Percentiles rank a stretch among this genome's conserved stretches.
These are phyloP conservation scores for Drosophila suzukii DNA, from an alignment of 1,140 invertebrate genomes.

Conservation along the genomic window DNA sequence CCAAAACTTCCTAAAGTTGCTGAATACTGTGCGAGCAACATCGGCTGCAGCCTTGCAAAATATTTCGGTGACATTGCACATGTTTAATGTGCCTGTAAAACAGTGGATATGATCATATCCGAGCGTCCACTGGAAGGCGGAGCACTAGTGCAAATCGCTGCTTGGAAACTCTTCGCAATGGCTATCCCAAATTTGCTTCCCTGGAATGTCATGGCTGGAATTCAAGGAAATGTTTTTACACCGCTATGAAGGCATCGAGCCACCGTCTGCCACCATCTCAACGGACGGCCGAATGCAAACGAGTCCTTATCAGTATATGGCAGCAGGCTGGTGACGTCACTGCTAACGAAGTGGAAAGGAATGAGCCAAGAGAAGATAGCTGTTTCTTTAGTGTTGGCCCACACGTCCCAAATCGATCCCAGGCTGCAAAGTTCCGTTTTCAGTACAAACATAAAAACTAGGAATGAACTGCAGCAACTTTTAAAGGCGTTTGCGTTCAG, in stretches of 20 bases:
- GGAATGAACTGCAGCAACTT: too few species aligned
- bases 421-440: too few species aligned
- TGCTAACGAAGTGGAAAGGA: not conserved
- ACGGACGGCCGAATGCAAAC: not conserved
- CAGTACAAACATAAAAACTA: too few species aligned
- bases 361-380: not conserved
- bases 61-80: not conserved
- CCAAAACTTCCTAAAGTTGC: not conserved
- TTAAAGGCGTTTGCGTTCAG: too few species aligned
- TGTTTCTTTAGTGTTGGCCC: too few species aligned
- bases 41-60: not conserved
- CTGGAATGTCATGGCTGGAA: not conserved
- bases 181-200: not conserved
- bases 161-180: not conserved
- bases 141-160: not conserved
- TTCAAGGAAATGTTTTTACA: not conserved
- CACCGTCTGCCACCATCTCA: not conserved
- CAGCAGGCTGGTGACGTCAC: not conserved
- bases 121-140: not conserved
- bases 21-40: not conserved
- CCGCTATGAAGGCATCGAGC: not conserved
- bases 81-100: not conserved
- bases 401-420: too few species aligned
- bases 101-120: not conserved
- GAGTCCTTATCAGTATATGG: not conserved